Conservation (phyloP, 2,113 vertebrate species). For the Etheostoma cragini region DNA sequence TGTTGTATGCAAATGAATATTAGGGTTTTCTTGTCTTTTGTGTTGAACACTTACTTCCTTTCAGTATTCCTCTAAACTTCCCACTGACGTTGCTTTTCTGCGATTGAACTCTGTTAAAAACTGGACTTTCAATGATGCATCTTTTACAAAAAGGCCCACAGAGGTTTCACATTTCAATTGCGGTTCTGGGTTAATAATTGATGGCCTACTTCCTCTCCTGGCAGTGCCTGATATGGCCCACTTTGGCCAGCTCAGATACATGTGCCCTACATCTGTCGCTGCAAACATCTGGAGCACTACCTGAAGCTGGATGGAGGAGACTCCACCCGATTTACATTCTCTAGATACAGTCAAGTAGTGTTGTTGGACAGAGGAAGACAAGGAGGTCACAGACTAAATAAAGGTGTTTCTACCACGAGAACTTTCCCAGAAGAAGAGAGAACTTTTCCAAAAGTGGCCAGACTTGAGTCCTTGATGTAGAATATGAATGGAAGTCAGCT, state of each 20-base stretch:
- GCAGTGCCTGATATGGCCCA: slow-evolving; percentile 36
- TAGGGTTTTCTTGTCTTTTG: neutral
- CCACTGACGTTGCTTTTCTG: neutral
- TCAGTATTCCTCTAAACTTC: neutral
- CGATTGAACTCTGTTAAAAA: neutral
- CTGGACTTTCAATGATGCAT: neutral
- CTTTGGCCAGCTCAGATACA: slow-evolving; percentile 36
- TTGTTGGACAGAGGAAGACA: too few species aligned
- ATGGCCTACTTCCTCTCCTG: slow-evolving; percentile 55
- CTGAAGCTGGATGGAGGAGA: slow-evolving; percentile 3
- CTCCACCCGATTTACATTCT: slow-evolving; percentile 9
- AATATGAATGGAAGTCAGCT: too few species aligned
- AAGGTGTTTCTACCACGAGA: too few species aligned
- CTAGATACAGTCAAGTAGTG: too few species aligned
- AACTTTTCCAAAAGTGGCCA: too few species aligned
- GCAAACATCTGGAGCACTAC: slow-evolving; percentile 32
- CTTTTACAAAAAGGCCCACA: neutral
- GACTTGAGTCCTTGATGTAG: too few species aligned
- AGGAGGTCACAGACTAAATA: too few species aligned
- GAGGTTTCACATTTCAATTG: slow-evolving; percentile 22
- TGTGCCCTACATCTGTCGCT: slow-evolving; percentile 60
- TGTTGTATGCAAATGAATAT: neutral
- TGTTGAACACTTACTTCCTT: neutral
- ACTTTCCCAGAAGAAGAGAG: too few species aligned
- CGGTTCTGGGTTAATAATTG: slow-evolving; percentile 45